A percentile compares a stretch with the other conserved stretches of the same genome.
phyloP scores from a whole-genome alignment of 1,140 invertebrate species.

The Aphis craccivora region DNA sequence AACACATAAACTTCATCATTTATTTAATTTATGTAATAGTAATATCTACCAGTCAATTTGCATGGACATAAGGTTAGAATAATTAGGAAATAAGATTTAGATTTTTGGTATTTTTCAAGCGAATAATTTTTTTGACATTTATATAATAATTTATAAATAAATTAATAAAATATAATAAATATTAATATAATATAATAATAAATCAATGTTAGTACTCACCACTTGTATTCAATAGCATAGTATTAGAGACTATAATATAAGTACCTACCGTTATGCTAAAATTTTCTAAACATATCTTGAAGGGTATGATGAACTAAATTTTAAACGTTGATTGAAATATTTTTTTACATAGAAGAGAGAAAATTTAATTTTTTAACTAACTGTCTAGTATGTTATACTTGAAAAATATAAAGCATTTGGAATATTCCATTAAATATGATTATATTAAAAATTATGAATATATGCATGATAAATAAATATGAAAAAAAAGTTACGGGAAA shows the following conservation, averaged over 20 bases:
- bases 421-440: neutral
- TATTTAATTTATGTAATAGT: too few species aligned
- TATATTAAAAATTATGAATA: too few species aligned
- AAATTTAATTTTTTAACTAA: neutral
- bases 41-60: neutral
- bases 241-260: too few species aligned
- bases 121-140: too few species aligned
- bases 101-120: too few species aligned
- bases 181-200: too few species aligned
- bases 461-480: neutral
- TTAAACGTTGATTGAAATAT: neutral
- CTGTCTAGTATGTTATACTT: neutral
- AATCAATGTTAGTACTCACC: too few species aligned
- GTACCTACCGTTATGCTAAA: neutral
- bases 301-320: neutral
- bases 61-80: neutral
- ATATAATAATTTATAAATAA: too few species aligned
- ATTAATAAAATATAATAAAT: too few species aligned
- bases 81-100: too few species aligned
- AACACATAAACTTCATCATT: neutral
- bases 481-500: neutral
- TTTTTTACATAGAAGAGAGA: neutral
- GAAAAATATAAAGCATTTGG: neutral
- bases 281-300: neutral
- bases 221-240: neutral